Percentiles rank a stretch among this genome's conserved stretches.
These are phyloP conservation scores for Pseudopodoces humilis DNA, from an alignment of 2,113 vertebrate species.

Conservation along the genomic window DNA sequence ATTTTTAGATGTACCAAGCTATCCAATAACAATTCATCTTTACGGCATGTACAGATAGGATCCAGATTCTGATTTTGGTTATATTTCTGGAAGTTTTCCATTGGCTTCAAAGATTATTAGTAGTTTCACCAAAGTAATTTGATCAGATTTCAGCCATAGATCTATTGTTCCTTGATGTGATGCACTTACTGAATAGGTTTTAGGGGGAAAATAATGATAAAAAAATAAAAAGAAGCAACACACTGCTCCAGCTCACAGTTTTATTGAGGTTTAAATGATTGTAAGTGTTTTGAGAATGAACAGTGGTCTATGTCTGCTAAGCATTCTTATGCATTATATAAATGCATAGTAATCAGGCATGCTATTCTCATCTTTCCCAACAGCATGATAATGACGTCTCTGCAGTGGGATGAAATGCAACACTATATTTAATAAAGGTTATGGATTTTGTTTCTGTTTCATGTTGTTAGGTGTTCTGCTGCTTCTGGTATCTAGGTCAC, in stretches of 20 bases:
- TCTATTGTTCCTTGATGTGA: background rate
- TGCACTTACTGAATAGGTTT: background rate
- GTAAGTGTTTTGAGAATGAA: background rate
- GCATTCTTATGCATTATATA: background rate
- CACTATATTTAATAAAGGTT: slow-evolving; percentile 9
- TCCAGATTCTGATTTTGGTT: slow-evolving; percentile 27
- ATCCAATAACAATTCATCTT: slow-evolving; percentile 20
- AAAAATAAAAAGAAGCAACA: background rate
- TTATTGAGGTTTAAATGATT: background rate
- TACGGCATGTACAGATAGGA: background rate
- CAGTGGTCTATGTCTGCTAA: background rate
- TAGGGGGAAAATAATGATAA: background rate
- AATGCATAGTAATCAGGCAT: background rate
- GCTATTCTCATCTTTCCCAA: slow-evolving; percentile 13
- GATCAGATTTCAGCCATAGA: background rate
- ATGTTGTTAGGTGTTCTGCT: background rate
- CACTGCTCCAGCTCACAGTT: background rate
- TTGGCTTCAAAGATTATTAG: background rate
- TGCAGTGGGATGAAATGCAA: background rate
- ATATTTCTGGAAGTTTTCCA: background rate
- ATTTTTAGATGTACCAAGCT: slow-evolving; percentile 34
- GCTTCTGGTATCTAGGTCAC: background rate
- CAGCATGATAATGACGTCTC: background rate
- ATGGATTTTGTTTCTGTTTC: slow-evolving; percentile 29
- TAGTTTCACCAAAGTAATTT: slow-evolving; percentile 5